A percentile compares a stretch with the other conserved stretches of the same genome.
phyloP scores from a whole-genome alignment of 2,888 invertebrate genomes.

The Spodoptera picta region DNA sequence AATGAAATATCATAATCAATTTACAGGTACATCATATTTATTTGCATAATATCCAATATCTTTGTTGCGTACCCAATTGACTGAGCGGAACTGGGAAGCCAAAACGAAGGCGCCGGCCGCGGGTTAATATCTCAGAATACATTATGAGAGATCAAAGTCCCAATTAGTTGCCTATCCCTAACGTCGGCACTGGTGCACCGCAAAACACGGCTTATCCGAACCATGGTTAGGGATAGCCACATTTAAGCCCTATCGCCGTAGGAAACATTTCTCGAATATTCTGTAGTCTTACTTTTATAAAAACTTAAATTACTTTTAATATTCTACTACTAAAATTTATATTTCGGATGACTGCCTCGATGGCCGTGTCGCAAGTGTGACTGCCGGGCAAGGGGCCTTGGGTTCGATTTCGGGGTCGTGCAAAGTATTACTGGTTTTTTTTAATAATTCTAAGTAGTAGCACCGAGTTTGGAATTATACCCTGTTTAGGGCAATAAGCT shows the following conservation, averaged over 20 bases:
- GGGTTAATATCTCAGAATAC: conserved; percentile 49
- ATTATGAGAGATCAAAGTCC: conserved; percentile 50
- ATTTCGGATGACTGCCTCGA: too few species aligned
- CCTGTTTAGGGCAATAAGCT: too few species aligned
- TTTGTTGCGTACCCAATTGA: conserved; percentile 14
- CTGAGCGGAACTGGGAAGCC: conserved; percentile 6
- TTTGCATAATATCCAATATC: too few species aligned
- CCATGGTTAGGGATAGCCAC: conserved; percentile 28
- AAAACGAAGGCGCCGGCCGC: conserved; percentile 17
- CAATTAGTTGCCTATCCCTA: conserved; percentile 46
- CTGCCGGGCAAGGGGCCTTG: too few species aligned
- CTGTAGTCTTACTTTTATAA: conserved; percentile 6
- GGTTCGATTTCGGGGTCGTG: too few species aligned
- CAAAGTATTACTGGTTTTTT: too few species aligned
- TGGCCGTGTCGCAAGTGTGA: too few species aligned
- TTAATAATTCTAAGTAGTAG: too few species aligned
- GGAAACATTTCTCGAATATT: conserved; percentile 25
- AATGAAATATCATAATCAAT: too few species aligned
- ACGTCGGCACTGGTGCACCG: conserved; percentile 41
- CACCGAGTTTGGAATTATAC: too few species aligned
- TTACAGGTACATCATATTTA: too few species aligned
- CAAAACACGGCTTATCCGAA: conserved; percentile 50
- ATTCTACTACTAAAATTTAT: too few species aligned
- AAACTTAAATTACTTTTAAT: neutral
- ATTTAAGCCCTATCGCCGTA: conserved; percentile 23